Evolutionary conservation across 2,888 invertebrate genomes (phyloP).

Genomic region (Tinea trinotella): DNA sequence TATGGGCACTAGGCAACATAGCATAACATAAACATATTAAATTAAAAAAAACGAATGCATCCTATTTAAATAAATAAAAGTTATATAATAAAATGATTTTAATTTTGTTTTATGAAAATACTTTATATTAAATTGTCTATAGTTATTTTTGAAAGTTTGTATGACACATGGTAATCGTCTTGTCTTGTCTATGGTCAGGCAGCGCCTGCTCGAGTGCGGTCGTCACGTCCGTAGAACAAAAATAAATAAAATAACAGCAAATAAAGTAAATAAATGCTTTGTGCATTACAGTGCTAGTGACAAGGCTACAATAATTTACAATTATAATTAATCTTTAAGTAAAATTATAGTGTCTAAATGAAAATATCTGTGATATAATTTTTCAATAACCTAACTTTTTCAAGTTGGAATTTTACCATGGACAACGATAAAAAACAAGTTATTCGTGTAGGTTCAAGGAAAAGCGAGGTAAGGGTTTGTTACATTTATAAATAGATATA

Average conservation of each 20-base stretch:
- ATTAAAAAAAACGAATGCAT: no score
- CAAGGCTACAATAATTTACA: slow-evolving; percentile 30
- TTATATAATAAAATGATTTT: no score
- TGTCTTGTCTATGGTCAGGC: neutral
- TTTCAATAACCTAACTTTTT: neutral
- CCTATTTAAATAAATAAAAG: no score
- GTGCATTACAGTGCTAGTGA: slow-evolving; percentile 69
- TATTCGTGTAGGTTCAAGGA: slow-evolving; percentile 85
- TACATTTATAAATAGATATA: slow-evolving; percentile 2
- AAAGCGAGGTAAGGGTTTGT: slow-evolving; percentile 79
- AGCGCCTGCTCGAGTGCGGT: neutral
- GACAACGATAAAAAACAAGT: slow-evolving; percentile 58
- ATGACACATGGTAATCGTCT: no score
- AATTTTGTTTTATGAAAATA: no score
- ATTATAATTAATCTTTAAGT: slow-evolving; percentile 21
- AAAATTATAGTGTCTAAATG: slow-evolving; percentile 5
- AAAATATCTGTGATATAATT: neutral
- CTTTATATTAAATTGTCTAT: no score
- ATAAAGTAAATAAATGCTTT: slow-evolving; percentile 26
- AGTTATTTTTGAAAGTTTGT: no score
- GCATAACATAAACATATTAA: no score
- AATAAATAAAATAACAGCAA: neutral
- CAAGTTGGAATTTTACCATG: slow-evolving; percentile 30
- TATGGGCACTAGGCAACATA: no score
- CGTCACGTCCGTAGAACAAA: neutral